phyloP scores from a whole-genome alignment of 1,140 invertebrate species.

The Polyergus mexicanus region DNA sequence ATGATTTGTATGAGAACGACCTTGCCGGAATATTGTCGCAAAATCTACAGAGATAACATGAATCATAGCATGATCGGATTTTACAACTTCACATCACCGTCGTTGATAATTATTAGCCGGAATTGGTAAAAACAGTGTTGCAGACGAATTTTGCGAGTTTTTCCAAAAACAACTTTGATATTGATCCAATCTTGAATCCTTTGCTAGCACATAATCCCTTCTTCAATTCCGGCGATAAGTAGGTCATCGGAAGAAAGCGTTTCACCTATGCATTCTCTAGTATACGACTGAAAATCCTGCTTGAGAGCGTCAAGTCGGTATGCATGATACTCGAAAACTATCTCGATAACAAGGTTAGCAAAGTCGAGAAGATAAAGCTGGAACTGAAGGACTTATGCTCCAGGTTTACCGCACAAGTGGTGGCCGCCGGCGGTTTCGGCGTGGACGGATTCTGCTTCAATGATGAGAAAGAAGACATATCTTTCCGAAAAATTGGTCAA shows the following conservation, averaged over 20 bases:
- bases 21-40: slow-evolving; percentile 47
- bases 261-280: slow-evolving; percentile 58
- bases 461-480: slow-evolving; percentile 33
- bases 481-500: background rate
- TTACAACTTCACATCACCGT: slow-evolving; percentile 70
- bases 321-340: slow-evolving; percentile 58
- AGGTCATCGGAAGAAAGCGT: background rate
- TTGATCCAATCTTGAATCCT: background rate
- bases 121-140: slow-evolving; percentile 77
- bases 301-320: slow-evolving; percentile 33
- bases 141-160: slow-evolving; percentile 79
- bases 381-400: slow-evolving; percentile 81
- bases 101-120: slow-evolving; percentile 77
- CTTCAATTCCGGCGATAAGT: background rate
- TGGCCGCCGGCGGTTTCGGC: slow-evolving; percentile 78
- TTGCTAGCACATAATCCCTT: background rate
- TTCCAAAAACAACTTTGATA: slow-evolving; percentile 24
- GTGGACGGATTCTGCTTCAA: slow-evolving; percentile 63
- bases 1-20: slow-evolving; percentile 54
- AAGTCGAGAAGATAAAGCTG: slow-evolving; percentile 45
- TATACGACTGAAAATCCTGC: slow-evolving; percentile 68
- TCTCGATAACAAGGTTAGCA: slow-evolving; percentile 46
- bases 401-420: slow-evolving; percentile 85
- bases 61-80: slow-evolving; percentile 75
- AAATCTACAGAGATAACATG: slow-evolving; percentile 65